Evolutionary conservation across 2,113 vertebrate genomes (phyloP), one percentile per base, ranked within the genome.

Genomic region (Corapipo altera): DNA sequence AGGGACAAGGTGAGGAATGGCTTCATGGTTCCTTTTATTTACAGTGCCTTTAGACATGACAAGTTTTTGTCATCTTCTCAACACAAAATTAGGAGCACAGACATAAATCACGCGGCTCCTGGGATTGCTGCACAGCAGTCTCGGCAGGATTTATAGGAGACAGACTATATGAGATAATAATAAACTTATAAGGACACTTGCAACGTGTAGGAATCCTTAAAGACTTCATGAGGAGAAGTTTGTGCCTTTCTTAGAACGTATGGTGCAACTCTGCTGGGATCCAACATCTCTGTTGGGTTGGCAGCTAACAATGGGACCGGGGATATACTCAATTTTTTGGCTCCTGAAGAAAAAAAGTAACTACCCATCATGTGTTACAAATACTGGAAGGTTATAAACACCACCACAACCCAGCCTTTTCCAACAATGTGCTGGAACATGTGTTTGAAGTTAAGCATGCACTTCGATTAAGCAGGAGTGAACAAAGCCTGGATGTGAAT

Each of bases 1-100:
- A 89, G 57, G 85, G 93, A 86, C 78, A 89, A 96, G 94, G 96
- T 94, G 92, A 96, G 95, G 72, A 93, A 90, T 93, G 69, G 79
- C 85, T 94, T 93, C 69, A 80, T 95, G 87, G 27, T 80, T 95
- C 58, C 51, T 93, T 93, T 88, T 94, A 80, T 94, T 96, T 91
- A 90, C 23, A 51, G 46, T 37, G 88, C 62, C 79, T 93, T 95
- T 93, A 91, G 88, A 90, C 62, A 54, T 69, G 58, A 77, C 74
- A 88, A 70, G 86, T 75, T 92, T 92, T 91, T 91, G 89, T 96
- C 21, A 1, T 94, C 88, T 91, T 95, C 72, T 93, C 82, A 84
- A 80, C 79, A 62, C 85, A 75, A 46, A 88, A 92, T 91, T 84
- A 92, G 89, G 72, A 93, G 33, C 35, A 15, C 65, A 55, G 52